phyloP scores from a whole-genome alignment of 2,888 invertebrate species.

The Helicoverpa assulta region DNA sequence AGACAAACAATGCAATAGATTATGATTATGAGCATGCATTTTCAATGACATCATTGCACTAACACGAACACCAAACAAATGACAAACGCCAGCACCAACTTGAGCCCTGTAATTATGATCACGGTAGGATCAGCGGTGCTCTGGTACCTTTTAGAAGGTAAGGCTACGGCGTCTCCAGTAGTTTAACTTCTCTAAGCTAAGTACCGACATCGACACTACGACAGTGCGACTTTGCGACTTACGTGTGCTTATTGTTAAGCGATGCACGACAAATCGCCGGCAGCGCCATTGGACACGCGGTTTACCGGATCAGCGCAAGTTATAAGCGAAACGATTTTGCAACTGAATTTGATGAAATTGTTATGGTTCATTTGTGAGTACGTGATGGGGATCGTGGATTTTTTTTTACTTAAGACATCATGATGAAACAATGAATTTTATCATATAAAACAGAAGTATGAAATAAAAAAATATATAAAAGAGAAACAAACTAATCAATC shows the following conservation, averaged over 20 bases:
- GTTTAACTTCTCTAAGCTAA: conserved; percentile 13
- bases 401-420: conserved; percentile 8
- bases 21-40: no score
- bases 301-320: conserved; percentile 66
- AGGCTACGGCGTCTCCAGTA: no score
- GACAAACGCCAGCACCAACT: no score
- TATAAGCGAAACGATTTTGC: conserved; percentile 55
- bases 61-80: no score
- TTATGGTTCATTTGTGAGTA: conserved; percentile 21
- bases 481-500: conserved; percentile 17
- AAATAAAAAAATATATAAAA: conserved; percentile 6
- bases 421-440: background rate
- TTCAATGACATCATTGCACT: no score
- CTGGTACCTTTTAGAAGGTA: no score
- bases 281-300: conserved; percentile 69
- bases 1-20: no score
- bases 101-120: no score
- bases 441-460: no score
- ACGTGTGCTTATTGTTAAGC: conserved; percentile 75
- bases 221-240: conserved; percentile 52
- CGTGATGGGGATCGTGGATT: conserved; percentile 11
- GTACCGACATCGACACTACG: conserved; percentile 30
- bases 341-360: conserved; percentile 38
- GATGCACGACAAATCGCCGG: conserved; percentile 74
- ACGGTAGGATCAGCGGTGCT: no score